Evolutionary conservation across 1,140 invertebrate species (phyloP), one percentile per base, ranked within the genome.

Genomic region (Pachyrhynchus sulphureomaculatus): DNA sequence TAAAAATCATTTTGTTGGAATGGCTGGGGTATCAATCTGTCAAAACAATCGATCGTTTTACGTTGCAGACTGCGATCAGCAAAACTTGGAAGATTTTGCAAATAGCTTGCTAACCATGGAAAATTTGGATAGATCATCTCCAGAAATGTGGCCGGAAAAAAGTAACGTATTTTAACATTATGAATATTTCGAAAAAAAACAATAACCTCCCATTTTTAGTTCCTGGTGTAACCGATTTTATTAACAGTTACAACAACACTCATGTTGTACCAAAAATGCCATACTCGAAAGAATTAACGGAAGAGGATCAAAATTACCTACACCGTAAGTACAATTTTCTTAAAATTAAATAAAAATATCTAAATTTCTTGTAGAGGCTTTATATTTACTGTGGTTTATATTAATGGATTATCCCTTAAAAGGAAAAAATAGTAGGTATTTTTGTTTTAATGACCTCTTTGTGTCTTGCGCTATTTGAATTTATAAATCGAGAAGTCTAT

Each of bases 121-220:
- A 80, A 94, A 91, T 72, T 78, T 97, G 61, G 92, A 95, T 77
- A 81, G 93, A 71, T 85, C 90, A 8, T 96, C 93, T 1, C 94
- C 93, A 12, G 92, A 96, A 72, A 76, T 96, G 70, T 97, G 93
- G 93, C 93, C 94, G 37, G 92, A 95, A 79, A 89, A 91, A 82
- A 91, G 92, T 95, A 83, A 87, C 84, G 80, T 36, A 34, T 62
- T 65, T 42, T 54, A 66, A 44, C 59, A 52, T 67, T 18, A 18
- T 36, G 36, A 36, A 36, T 54, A 49, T 26, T 33, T 39, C 3
- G 48, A 33, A 44, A 39, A 55, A 33, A 42, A n/a, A 29, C n/a
- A 26, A 4, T 33, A 29, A 29, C 26, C 26, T 51, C 42, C 13
- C 5, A 44, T 26, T 39, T 68, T 44, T 49, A 75, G 88, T 90